Evolutionary conservation across 1,140 invertebrate species (phyloP).

Genomic region (Atta cephalotes): DNA sequence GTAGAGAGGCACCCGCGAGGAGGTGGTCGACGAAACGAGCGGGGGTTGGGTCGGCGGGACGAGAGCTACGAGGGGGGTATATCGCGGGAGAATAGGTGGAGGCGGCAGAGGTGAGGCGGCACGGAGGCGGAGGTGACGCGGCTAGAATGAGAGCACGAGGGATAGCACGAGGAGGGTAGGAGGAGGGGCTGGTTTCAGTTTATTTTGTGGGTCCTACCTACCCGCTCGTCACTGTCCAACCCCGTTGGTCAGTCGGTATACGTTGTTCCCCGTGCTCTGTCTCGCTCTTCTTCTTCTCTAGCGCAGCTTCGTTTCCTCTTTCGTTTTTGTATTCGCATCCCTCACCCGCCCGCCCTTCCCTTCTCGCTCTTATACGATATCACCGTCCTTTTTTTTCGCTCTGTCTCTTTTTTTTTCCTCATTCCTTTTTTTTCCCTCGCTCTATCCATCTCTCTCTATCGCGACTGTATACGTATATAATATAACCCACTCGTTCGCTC

Average conservation of each 20-base stretch:
- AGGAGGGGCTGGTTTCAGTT: conserved; percentile 81
- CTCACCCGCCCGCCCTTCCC: background rate
- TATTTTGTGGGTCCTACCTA: conserved; percentile 84
- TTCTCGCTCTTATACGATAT: conserved; percentile 55
- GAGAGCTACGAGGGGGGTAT: conserved; percentile 55
- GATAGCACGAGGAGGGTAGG: conserved; percentile 50
- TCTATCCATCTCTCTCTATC: conserved; percentile 62
- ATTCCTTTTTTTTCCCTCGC: conserved; percentile 28
- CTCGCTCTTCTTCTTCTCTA: conserved; percentile 58
- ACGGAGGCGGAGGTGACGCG: conserved; percentile 78
- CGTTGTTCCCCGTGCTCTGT: conserved; percentile 43
- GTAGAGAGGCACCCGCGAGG: conserved; percentile 75
- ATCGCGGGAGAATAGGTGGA: conserved; percentile 72
- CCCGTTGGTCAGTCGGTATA: conserved; percentile 73
- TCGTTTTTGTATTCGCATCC: conserved; percentile 49
- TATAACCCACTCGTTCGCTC: conserved; percentile 47
- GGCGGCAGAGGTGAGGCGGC: conserved; percentile 69
- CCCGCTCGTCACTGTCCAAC: conserved; percentile 84
- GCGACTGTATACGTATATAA: conserved; percentile 49
- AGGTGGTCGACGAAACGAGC: conserved; percentile 69
- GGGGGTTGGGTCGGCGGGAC: conserved; percentile 43
- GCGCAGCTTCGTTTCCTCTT: conserved; percentile 55
- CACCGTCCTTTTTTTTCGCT: conserved; percentile 48
- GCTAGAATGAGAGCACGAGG: conserved; percentile 74
- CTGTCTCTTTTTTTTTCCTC: background rate